phyloP scores from a whole-genome alignment of 2,797 vertebrate genomes.

The Chrosomus eos region DNA sequence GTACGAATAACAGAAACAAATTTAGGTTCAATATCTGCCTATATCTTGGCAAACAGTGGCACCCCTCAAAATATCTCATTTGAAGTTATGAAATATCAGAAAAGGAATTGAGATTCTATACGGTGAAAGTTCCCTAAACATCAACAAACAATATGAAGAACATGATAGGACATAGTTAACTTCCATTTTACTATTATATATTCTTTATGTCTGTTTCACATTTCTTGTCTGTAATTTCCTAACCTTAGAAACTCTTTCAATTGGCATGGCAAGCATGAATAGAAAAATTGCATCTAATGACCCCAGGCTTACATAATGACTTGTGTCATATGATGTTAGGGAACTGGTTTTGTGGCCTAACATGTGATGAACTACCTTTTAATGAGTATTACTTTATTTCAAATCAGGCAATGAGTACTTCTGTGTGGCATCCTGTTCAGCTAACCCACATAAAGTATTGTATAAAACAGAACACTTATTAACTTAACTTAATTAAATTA shows the following conservation, averaged over 20 bases:
- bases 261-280: neutral
- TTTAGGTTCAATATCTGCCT: neutral
- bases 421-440: neutral
- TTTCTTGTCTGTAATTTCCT: neutral
- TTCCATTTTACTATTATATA: neutral
- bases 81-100: neutral
- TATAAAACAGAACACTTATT: neutral
- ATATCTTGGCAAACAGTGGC: neutral
- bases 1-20: neutral
- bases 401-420: neutral
- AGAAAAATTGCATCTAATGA: neutral
- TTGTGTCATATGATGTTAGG: slow-evolving; percentile 21
- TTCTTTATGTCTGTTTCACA: neutral
- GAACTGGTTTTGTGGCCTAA: slow-evolving; percentile 30
- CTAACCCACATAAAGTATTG: neutral
- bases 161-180: neutral
- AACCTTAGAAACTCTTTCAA: neutral
- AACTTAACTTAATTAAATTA: too few species aligned
- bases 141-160: neutral
- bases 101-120: neutral
- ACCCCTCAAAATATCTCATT: neutral
- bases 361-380: slow-evolving; percentile 10
- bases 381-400: neutral
- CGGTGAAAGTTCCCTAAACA: neutral
- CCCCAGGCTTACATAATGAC: neutral